phyloP scores from a whole-genome alignment of 1,140 invertebrate genomes.

The Popillia japonica region DNA sequence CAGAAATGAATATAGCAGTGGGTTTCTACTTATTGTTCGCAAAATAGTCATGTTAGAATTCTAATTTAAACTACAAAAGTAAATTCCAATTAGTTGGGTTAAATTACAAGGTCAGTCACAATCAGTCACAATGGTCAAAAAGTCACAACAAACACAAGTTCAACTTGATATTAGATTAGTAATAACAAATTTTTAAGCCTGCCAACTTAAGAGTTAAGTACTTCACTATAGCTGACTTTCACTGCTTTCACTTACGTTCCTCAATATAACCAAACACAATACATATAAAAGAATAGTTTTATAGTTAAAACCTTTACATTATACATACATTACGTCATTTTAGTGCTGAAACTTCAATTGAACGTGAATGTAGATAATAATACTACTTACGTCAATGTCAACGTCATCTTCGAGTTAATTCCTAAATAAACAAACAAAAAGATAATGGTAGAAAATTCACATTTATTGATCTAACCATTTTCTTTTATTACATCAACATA shows the following conservation, averaged over 20 bases:
- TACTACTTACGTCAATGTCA: neutral
- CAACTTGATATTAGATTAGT: neutral
- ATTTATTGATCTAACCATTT: conserved; percentile 25
- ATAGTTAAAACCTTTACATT: too few species aligned
- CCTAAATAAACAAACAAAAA: conserved; percentile 17
- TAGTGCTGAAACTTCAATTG: too few species aligned
- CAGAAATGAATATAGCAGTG: neutral
- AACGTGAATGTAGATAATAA: too few species aligned
- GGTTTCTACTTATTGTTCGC: conserved; percentile 6
- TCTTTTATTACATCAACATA: conserved; percentile 47
- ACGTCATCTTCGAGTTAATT: neutral
- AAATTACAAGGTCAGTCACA: neutral
- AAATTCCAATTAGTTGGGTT: neutral
- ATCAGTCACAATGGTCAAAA: too few species aligned
- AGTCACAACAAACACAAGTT: too few species aligned
- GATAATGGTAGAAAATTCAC: neutral
- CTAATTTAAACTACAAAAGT: neutral
- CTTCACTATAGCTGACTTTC: too few species aligned
- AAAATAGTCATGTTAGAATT: neutral
- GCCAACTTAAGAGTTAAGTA: too few species aligned
- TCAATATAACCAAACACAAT: too few species aligned
- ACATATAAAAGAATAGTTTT: too few species aligned
- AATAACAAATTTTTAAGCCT: too few species aligned
- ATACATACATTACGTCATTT: too few species aligned
- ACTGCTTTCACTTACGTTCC: too few species aligned